Evolutionary conservation across 2,113 vertebrate genomes (phyloP).

Genomic region (Patagioenas fasciata): DNA sequence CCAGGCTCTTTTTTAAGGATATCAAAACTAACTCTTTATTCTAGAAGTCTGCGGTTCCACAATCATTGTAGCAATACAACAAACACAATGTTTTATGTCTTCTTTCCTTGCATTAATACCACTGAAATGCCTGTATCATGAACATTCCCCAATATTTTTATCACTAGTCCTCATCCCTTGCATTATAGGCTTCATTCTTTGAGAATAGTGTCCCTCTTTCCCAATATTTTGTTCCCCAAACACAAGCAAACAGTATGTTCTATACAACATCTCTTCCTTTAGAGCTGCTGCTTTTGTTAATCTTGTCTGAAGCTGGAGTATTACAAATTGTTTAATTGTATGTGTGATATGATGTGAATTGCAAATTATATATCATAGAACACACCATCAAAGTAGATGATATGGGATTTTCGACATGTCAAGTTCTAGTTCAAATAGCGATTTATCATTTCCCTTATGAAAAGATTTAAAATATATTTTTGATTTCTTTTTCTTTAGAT

Average conservation of each 20-base stretch:
- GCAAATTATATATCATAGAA: neutral
- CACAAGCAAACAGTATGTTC: neutral
- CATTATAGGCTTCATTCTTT: neutral
- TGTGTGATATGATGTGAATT: neutral
- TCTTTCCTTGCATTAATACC: neutral
- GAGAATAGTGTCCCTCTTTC: neutral
- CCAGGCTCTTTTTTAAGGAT: neutral
- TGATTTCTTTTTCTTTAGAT: neutral
- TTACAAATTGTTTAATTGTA: neutral
- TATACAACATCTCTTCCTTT: neutral
- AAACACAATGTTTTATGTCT: neutral
- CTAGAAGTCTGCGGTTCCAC: neutral
- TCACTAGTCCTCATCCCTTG: neutral
- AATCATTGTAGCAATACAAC: neutral
- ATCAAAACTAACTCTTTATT: neutral
- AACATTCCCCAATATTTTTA: neutral
- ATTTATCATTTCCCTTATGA: neutral
- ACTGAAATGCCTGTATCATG: neutral
- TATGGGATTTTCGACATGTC: neutral
- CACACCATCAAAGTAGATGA: neutral
- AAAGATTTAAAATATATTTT: neutral
- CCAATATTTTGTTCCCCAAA: neutral
- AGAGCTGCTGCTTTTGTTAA: neutral
- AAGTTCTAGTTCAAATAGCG: neutral
- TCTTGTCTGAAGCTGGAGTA: neutral